phyloP scores from a whole-genome alignment of 2,888 invertebrate species.

The Syritta pipiens region DNA sequence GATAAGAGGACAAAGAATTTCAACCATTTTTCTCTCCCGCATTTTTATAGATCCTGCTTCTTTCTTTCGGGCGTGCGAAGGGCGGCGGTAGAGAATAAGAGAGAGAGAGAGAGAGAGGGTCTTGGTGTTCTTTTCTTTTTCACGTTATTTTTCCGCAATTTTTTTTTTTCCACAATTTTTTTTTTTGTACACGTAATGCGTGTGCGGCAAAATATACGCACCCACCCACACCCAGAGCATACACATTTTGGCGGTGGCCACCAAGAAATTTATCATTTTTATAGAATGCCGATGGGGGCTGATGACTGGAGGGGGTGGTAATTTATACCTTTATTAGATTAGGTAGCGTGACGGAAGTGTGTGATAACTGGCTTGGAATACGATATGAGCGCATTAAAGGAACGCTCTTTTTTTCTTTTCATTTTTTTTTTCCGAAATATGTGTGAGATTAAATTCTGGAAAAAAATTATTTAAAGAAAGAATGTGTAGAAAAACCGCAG shows the following conservation, averaged over 20 bases:
- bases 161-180: constrained; percentile 28
- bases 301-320: constrained; percentile 48
- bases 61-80: constrained; percentile 42
- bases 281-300: constrained; percentile 58
- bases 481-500: no score
- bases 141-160: constrained; percentile 49
- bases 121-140: constrained; percentile 26
- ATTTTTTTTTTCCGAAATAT: no score
- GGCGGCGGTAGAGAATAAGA: constrained; percentile 18
- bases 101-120: no score
- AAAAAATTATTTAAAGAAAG: no score
- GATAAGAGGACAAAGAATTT: constrained; percentile 71
- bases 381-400: constrained; percentile 18
- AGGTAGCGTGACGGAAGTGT: constrained; percentile 68
- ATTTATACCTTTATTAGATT: constrained; percentile 67
- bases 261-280: constrained; percentile 62
- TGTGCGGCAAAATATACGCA: constrained; percentile 51
- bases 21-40: constrained; percentile 66
- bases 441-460: no score
- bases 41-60: constrained; percentile 67
- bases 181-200: constrained; percentile 38
- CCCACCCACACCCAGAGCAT: constrained; percentile 24
- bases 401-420: no score
- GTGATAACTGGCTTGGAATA: constrained; percentile 51
- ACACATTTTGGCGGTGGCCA: constrained; percentile 35